Evolutionary conservation across 2,797 vertebrate genomes (phyloP).

Genomic region (Hephaestus fuliginosus): DNA sequence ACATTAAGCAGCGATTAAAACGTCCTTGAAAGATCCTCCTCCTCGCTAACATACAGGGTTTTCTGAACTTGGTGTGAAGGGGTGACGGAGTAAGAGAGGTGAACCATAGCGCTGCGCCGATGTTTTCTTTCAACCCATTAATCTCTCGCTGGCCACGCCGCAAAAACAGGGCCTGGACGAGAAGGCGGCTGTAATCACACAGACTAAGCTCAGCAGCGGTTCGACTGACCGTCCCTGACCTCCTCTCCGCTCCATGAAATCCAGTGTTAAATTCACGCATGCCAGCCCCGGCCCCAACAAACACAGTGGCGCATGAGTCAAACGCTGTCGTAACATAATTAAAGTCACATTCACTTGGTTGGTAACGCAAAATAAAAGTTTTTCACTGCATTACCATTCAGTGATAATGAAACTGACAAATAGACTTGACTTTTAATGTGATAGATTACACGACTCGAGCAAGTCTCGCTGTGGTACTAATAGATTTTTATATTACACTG

Average conservation of each 20-base stretch:
- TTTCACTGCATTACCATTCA: neutral
- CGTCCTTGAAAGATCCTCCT: slow-evolving; percentile 22
- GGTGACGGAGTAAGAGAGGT: slow-evolving; percentile 3
- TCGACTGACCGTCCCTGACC: slow-evolving; percentile 51
- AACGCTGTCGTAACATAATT: neutral
- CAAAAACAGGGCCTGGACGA: slow-evolving; percentile 66
- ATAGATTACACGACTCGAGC: neutral
- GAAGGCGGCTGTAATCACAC: slow-evolving; percentile 75
- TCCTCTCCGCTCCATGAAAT: slow-evolving; percentile 52
- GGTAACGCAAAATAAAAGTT: neutral
- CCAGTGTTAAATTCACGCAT: slow-evolving; percentile 64
- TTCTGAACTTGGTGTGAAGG: slow-evolving; percentile 3
- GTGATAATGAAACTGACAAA: neutral
- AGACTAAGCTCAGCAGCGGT: slow-evolving; percentile 66
- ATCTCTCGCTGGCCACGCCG: slow-evolving; percentile 68
- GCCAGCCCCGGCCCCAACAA: slow-evolving; percentile 47
- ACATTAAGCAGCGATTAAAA: slow-evolving; percentile 18
- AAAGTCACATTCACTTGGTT: neutral
- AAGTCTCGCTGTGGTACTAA: neutral
- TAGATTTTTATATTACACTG: neutral
- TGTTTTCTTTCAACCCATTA: slow-evolving; percentile 77
- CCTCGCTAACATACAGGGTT: neutral
- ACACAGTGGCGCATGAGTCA: slow-evolving; percentile 44
- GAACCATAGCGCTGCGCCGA: slow-evolving; percentile 54
- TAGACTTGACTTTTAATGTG: neutral